These are phyloP conservation scores for Dendrocopos noguchii DNA, from an alignment of 2,113 vertebrate species.

Conservation along the genomic window DNA sequence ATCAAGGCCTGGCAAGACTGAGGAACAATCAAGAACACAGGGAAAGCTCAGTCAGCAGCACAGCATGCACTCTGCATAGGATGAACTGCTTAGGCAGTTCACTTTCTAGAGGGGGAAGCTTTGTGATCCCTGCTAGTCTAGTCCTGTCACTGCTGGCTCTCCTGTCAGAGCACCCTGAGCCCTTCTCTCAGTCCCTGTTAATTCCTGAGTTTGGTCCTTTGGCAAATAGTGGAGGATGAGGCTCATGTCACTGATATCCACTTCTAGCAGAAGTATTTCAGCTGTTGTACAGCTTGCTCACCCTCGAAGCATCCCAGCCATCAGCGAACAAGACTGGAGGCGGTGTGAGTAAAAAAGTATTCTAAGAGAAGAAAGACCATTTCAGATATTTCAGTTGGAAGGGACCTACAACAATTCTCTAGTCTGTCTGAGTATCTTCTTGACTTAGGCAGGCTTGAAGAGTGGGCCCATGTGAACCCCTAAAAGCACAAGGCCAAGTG, in stretches of 20 bases:
- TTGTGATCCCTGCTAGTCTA: neutral
- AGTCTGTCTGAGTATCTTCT: neutral
- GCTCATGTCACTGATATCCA: neutral
- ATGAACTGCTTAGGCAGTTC: neutral
- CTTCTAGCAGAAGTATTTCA: neutral
- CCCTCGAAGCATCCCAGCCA: neutral
- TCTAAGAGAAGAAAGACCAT: neutral
- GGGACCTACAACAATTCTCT: neutral
- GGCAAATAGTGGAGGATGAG: neutral
- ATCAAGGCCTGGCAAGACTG: neutral
- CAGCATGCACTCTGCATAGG: neutral
- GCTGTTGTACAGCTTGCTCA: neutral
- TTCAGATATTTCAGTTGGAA: neutral
- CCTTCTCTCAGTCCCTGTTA: neutral
- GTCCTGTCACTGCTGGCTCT: neutral
- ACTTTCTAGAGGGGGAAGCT: neutral
- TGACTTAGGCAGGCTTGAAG: neutral
- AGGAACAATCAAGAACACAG: neutral
- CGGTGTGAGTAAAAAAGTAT: rapidly evolving
- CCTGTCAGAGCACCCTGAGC: neutral
- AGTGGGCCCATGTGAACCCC: too few species aligned
- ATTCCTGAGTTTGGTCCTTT: neutral
- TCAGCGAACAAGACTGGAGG: neutral
- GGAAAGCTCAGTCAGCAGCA: neutral
- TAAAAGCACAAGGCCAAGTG: too few species aligned